Evolutionary conservation across 2,888 invertebrate genomes (phyloP), one percentile per base, ranked within the genome.

Genomic region (Microplitis deprimator): DNA sequence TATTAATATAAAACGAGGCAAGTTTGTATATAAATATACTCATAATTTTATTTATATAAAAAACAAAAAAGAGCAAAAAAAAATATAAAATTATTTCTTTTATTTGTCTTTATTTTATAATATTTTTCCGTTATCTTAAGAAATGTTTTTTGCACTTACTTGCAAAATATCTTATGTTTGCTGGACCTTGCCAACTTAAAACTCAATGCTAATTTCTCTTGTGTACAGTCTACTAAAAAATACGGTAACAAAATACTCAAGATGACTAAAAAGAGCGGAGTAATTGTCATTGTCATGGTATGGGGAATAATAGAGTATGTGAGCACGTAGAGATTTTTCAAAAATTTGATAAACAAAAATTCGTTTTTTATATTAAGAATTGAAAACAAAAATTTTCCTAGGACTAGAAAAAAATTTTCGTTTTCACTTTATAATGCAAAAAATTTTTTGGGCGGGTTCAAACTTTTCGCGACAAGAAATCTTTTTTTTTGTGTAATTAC

Each of bases 161-260:
- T 61, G 17, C 7, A 59, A 16, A 67, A 1, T 38, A n/a, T 67
- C n/a, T 39, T 13, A 20, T 88, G 86, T 87, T 90, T 89, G 84
- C 88, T 88, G 89, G 86, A 83, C 82, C 85, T 83, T 80, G 84
- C 84, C 82, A 64, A 72, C 39, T 68, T 79, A 70, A 59, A 62
- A 39, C 60, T 29, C 39, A 0, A 40, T 59, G 8, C n/a, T 61
- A 20, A 69, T 29, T 5, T 61, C 3, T 61, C 13, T 50, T 50
- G 50, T 50, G 50, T 50, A 50, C 50, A 50, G 50, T 50, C 4
- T 50, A 50, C 50, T 50, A 50, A 50, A 29, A 74, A 50, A 74
- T 61, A 29, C 29, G 10, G 29, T 10, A 50, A 50, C 10, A 13
- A 50, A 50, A 50, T 50, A 50, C 50, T 50, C 50, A 50, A 50